These are phyloP conservation scores for Ptilodon capucinus DNA, from an alignment of 2,888 invertebrate species.

Conservation along the genomic window DNA sequence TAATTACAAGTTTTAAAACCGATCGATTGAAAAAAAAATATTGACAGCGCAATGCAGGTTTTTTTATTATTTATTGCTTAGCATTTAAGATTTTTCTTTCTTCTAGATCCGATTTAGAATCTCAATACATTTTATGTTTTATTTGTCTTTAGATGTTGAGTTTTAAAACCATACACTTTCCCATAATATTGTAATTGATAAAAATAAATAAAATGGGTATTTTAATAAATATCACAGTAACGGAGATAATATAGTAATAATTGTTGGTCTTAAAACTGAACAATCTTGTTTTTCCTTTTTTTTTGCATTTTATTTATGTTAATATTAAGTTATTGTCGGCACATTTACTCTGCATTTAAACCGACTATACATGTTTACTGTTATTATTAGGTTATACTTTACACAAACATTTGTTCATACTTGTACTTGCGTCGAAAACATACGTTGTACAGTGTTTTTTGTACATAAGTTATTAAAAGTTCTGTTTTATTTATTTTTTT, in stretches of 20 bases:
- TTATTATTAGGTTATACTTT: conserved; percentile 30
- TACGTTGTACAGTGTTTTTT: conserved; percentile 44
- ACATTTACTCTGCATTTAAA: conserved; percentile 69
- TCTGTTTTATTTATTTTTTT: conserved; percentile 50
- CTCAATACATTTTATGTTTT: conserved; percentile 51
- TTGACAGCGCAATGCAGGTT: conserved; percentile 57
- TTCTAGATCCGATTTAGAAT: conserved; percentile 62
- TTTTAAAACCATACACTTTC: conserved; percentile 22
- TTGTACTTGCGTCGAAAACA: conserved; percentile 24
- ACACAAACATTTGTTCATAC: conserved; percentile 17
- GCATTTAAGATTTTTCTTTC: conserved; percentile 31
- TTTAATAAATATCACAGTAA: background rate
- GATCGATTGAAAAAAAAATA: conserved; percentile 15
- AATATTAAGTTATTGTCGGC: conserved; percentile 45
- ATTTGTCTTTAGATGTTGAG: conserved; percentile 32
- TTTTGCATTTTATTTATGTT: conserved; percentile 24
- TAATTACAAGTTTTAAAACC: background rate
- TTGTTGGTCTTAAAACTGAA: conserved; percentile 25
- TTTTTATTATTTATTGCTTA: conserved; percentile 48
- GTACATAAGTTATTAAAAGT: conserved; percentile 71
- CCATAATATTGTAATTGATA: background rate
- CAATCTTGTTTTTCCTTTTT: conserved; percentile 18
- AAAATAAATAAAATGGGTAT: background rate
- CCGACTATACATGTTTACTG: conserved; percentile 41
- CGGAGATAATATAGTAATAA: too few species aligned